Conservation (phyloP, 2,888 invertebrate genomes). For the Melolontha melolontha region DNA sequence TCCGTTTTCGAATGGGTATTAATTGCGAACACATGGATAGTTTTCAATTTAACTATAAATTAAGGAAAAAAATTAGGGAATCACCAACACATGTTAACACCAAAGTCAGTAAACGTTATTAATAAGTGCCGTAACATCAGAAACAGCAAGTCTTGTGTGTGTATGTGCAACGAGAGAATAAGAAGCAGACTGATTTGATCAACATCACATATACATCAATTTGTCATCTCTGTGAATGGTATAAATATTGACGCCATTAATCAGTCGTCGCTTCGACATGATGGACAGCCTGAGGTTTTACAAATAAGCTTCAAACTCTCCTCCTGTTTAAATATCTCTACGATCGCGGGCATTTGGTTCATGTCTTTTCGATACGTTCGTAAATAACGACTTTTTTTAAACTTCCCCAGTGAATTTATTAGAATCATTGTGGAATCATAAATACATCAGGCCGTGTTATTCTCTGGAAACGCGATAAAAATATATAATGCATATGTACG, state of each 20-base stretch:
- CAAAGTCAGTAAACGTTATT: constrained; percentile 15
- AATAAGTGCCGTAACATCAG: constrained; percentile 29
- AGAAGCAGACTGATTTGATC: constrained; percentile 50
- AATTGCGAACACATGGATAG: background rate
- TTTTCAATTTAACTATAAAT: background rate
- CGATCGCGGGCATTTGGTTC: constrained; percentile 51
- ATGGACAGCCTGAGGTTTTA: constrained; percentile 57
- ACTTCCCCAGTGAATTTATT: constrained; percentile 51
- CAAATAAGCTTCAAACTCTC: constrained; percentile 52
- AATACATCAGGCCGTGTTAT: constrained; percentile 47
- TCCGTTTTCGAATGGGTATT: background rate
- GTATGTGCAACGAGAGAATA: constrained; percentile 31
- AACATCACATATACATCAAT: constrained; percentile 60
- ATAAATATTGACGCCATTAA: constrained; percentile 66
- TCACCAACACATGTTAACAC: constrained; percentile 21
- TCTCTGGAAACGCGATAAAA: constrained; percentile 38
- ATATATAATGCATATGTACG: constrained; percentile 36
- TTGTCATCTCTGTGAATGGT: constrained; percentile 58
- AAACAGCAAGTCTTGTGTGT: constrained; percentile 15
- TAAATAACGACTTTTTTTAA: constrained; percentile 51
- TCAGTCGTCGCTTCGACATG: constrained; percentile 58
- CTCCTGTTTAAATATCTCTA: constrained; percentile 48
- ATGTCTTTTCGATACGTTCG: constrained; percentile 53
- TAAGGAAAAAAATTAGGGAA: background rate
- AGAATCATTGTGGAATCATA: constrained; percentile 51